Conservation (phyloP, 2,888 invertebrate species). For the Erebia epiphron region DNA sequence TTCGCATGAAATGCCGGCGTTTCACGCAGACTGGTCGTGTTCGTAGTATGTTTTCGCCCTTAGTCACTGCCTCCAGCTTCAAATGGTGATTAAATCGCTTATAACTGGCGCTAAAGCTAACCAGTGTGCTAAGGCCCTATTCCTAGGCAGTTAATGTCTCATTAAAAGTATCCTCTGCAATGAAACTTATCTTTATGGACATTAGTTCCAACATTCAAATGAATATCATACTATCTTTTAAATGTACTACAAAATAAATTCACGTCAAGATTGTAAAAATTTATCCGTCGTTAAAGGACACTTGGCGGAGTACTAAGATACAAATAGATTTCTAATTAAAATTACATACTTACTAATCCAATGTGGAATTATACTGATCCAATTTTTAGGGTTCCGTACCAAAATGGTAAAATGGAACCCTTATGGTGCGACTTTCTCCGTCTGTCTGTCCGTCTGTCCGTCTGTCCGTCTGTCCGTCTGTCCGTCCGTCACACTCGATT, state of each 20-base stretch:
- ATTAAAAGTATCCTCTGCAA: conserved; percentile 28
- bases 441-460: too few species aligned
- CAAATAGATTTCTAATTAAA: not conserved
- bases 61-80: not conserved
- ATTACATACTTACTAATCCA: too few species aligned
- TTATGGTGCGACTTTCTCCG: too few species aligned
- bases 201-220: conserved; percentile 29
- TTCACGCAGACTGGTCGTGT: too few species aligned
- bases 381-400: too few species aligned
- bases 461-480: too few species aligned
- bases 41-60: too few species aligned
- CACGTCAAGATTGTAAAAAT: conserved; percentile 6
- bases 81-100: not conserved
- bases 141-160: conserved; percentile 24
- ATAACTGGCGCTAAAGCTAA: not conserved
- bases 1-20: too few species aligned
- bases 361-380: too few species aligned
- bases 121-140: not conserved
- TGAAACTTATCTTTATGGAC: conserved; percentile 35
- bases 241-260: conserved; percentile 12
- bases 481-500: too few species aligned
- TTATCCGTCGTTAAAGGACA: not conserved
- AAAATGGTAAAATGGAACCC: too few species aligned
- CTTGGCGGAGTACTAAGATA: not conserved
- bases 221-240: conserved; percentile 28